phyloP scores from a whole-genome alignment of 2,888 invertebrate species.

The Xestia c-nigrum region DNA sequence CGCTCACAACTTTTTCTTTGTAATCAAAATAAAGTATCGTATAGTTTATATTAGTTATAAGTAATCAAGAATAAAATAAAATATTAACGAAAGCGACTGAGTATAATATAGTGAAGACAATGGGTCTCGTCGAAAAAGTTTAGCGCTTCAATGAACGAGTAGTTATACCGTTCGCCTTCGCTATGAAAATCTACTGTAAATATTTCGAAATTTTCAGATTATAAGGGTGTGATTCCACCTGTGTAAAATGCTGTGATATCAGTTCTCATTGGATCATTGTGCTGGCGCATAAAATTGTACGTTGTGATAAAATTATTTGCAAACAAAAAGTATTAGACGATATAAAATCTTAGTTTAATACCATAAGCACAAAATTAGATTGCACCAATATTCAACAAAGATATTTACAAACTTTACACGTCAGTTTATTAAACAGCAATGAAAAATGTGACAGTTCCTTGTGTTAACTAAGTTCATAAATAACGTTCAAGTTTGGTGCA shows the following conservation, averaged over 20 bases:
- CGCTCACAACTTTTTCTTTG: constrained; percentile 74
- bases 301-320: constrained; percentile 61
- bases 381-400: constrained; percentile 53
- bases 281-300: constrained; percentile 65
- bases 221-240: constrained; percentile 79
- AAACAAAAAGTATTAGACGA: constrained; percentile 37
- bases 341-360: constrained; percentile 37
- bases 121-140: constrained; percentile 63
- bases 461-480: constrained; percentile 61
- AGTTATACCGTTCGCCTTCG: constrained; percentile 70
- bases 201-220: constrained; percentile 75
- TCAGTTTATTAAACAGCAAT: constrained; percentile 53
- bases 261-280: constrained; percentile 83
- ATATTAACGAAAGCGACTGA: constrained; percentile 85
- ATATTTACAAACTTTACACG: constrained; percentile 51
- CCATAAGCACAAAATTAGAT: constrained; percentile 52
- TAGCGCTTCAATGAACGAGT: constrained; percentile 67
- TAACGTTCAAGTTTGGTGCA: constrained; percentile 66
- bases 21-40: constrained; percentile 72
- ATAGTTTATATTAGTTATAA: constrained; percentile 77
- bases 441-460: constrained; percentile 61
- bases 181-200: constrained; percentile 72
- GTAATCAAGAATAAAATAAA: constrained; percentile 73
- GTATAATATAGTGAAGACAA: constrained; percentile 73
- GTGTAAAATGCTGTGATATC: constrained; percentile 90